These are phyloP conservation scores for Clarias batrachus DNA, from an alignment of 2,113 vertebrate species.

Conservation along the genomic window DNA sequence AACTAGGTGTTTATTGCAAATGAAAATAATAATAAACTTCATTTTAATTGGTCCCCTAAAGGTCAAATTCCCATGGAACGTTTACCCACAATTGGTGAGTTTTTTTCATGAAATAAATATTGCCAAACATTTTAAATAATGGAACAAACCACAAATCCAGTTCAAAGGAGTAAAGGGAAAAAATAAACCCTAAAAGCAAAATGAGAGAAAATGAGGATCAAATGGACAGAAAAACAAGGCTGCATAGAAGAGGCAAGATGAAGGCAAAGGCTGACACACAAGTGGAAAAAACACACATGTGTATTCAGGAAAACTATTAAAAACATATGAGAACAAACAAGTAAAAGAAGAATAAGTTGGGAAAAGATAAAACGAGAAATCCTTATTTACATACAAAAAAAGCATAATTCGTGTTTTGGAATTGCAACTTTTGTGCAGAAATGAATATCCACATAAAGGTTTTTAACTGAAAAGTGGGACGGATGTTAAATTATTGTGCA, in stretches of 20 bases:
- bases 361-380: slow-evolving; percentile 2
- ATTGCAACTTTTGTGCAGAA: slow-evolving; percentile 38
- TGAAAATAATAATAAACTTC: background rate
- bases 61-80: background rate
- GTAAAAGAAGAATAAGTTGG: slow-evolving; percentile 20
- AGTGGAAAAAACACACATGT: background rate
- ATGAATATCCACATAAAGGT: slow-evolving; percentile 52
- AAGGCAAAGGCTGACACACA: slow-evolving; percentile 1
- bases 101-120: slow-evolving; percentile 19
- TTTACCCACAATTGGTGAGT: background rate
- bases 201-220: background rate
- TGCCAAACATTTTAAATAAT: slow-evolving; percentile 6
- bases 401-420: slow-evolving; percentile 51
- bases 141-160: background rate
- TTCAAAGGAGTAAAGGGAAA: background rate
- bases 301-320: slow-evolving; percentile 29
- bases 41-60: background rate
- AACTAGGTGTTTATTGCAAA: background rate
- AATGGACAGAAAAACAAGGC: slow-evolving; percentile 13
- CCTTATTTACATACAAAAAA: slow-evolving; percentile 14
- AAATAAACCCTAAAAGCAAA: slow-evolving; percentile 17
- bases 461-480: slow-evolving; percentile 57
- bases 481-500: slow-evolving; percentile 57
- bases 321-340: slow-evolving; percentile 23
- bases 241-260: background rate